Conservation (phyloP, 2,113 vertebrate genomes). For the Thunnus thynnus region DNA sequence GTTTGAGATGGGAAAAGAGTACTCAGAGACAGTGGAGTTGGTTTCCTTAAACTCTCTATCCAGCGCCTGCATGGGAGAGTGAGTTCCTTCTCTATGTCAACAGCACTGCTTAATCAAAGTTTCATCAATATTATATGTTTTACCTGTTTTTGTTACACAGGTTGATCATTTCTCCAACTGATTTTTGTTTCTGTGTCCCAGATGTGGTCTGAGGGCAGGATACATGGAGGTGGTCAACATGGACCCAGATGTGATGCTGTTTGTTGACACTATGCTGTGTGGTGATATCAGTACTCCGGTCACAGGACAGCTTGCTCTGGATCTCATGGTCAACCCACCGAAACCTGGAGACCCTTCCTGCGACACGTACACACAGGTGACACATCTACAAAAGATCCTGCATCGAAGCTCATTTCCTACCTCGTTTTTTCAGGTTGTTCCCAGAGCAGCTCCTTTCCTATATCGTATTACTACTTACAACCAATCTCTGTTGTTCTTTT, state of each 20-base stretch:
- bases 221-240: constrained; percentile 84
- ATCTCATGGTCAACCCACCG: constrained; percentile 73
- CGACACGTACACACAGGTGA: constrained; percentile 56
- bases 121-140: too few relatives aligned
- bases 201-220: constrained; percentile 78
- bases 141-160: background rate
- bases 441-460: background rate
- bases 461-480: background rate
- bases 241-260: constrained; percentile 64
- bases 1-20: constrained; percentile 75
- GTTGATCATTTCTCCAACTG: background rate
- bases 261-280: constrained; percentile 48
- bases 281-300: constrained; percentile 63
- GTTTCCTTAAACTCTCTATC: constrained; percentile 82
- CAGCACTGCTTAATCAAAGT: too few relatives aligned
- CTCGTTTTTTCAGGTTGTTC: too few relatives aligned
- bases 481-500: background rate
- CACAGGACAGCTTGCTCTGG: constrained; percentile 75
- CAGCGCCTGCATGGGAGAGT: constrained; percentile 77
- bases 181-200: constrained; percentile 25
- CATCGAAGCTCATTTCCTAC: background rate
- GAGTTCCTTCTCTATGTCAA: constrained; percentile 45
- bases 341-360: constrained; percentile 72
- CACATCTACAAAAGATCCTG: background rate
- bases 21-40: constrained; percentile 70